Evolutionary conservation across 2,888 invertebrate species (phyloP), one percentile per base, ranked within the genome.

Genomic region (Aporophyla lueneburgensis): DNA sequence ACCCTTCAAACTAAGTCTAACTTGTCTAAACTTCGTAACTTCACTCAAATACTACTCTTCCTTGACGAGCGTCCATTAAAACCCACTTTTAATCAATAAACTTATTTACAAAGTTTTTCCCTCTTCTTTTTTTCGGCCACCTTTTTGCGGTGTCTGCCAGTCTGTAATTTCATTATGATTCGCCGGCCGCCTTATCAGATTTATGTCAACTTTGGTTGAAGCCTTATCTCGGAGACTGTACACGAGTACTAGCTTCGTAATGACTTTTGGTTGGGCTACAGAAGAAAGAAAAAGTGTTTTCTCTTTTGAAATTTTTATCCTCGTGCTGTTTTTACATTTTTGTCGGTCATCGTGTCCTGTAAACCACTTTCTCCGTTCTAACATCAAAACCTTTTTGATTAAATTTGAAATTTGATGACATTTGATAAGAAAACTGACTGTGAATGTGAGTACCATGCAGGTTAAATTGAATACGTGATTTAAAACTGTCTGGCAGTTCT

Each of bases 191-290:
- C 79, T 89, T 88, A 87, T 88, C 86, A 78, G 86, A 89, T 90
- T 87, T 86, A 75, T 81, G 86, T 89, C 86, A 87, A 84, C 83
- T 87, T 84, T 73, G 74, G 76, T 84, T 82, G 74, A 71, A 80
- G 73, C 59, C 74, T 85, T 85, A 76, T 85, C 69, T 81, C 40
- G 51, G 65, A n/a, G 77, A 74, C 56, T 68, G 80, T 77, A 78
- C 70, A 27, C 24, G 27, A 49, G 67, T 73, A 54, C 73, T 59
- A 16, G 59, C 27, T 46, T 71, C 62, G 9, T 76, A 76, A 74
- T 71, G 54, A 66, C 61, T 74, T 69, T 53, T 71, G 16, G 40
- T 58, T 21, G 40, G 33, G 54, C 24, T 61, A 61, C 43, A 67
- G 27, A 46, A 49, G 33, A 56, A 40, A 63, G 0, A 1, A 54